Base-by-base conservation (phyloP, 2,888 invertebrate species). In the Andrena hattorfiana region DNA sequence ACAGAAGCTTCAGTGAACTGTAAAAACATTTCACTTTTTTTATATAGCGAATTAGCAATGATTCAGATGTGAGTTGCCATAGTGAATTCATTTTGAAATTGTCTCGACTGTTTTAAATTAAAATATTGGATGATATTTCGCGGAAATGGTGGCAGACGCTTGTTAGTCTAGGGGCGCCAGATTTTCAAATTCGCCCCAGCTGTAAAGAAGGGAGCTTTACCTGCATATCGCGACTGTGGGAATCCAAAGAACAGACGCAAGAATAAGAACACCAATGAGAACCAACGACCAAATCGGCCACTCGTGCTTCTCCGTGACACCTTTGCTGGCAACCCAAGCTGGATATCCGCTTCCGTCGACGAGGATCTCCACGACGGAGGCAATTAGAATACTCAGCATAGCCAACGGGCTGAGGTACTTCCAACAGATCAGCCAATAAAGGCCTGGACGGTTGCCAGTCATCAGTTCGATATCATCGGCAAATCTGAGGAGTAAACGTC, bases 391-490 rank as follows among this genome's bases (percentile, higher is more conserved):
- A 64, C 97, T 96, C 49, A 98, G 94, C 98, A 98, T 98, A 0
- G 98, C 98, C 77, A 97, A 92, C 0, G 99, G 99, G 1, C 98
- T 98, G 13, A 99, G 94, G 93, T 98, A 99, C 94, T 98, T 98
- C 99, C 99, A 99, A 94, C 98, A 99, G 87, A 98, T 96, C 92
- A 98, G 95, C 98, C 98, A 99, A 94, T 98, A 99, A 48, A 97
- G 95, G 0, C 97, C 97, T 0, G 98, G 98, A 30, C 98, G 95
- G 64, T 96, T 96, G 2, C 99, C 98, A 0, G 98, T 98, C 99
- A 99, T 99, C 94, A 98, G 95, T 94, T 99, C 98, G 84, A 99
- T 98, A 94, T 99, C 99, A 92, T 98, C 98, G 3, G 98, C 97
- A 93, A 98, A 98, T 94, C 98, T 98, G n/a, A 16, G 28, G 80